Evolutionary conservation across 1,140 invertebrate species (phyloP).

Genomic region (Coelopa frigida): DNA sequence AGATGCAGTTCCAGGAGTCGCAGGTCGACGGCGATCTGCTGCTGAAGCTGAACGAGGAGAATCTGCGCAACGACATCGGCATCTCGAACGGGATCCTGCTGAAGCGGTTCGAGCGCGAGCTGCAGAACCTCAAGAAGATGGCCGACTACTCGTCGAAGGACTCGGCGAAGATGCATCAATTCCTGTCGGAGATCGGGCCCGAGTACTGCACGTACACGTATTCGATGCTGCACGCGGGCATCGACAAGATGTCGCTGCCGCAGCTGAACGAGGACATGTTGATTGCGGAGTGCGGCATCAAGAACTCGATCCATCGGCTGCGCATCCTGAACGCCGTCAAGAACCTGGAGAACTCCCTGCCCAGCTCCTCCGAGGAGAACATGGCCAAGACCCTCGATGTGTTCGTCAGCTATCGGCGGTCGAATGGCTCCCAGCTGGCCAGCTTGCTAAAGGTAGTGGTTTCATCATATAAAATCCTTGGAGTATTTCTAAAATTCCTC

Average conservation of each 20-base stretch:
- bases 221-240: conserved; percentile 88
- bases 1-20: conserved; percentile 77
- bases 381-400: conserved; percentile 88
- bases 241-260: conserved; percentile 77
- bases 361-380: conserved; percentile 62
- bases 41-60: conserved; percentile 85
- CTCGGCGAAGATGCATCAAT: conserved; percentile 82
- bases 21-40: conserved; percentile 97
- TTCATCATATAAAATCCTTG: no score
- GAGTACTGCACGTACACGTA: conserved; percentile 97
- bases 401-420: conserved; percentile 96
- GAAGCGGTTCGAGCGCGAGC: conserved; percentile 87
- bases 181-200: conserved; percentile 76
- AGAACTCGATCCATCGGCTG: conserved; percentile 88
- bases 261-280: conserved; percentile 87
- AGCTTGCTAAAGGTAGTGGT: conserved; percentile 69
- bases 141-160: conserved; percentile 96
- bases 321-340: conserved; percentile 84
- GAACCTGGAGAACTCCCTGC: conserved; percentile 58
- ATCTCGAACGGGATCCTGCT: conserved; percentile 89
- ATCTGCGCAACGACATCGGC: conserved; percentile 86
- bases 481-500: neutral
- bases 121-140: conserved; percentile 92
- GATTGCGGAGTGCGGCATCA: conserved; percentile 79
- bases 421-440: conserved; percentile 96